Conservation (phyloP, 2,113 vertebrate genomes). For the Epinephelus fuscoguttatus region DNA sequence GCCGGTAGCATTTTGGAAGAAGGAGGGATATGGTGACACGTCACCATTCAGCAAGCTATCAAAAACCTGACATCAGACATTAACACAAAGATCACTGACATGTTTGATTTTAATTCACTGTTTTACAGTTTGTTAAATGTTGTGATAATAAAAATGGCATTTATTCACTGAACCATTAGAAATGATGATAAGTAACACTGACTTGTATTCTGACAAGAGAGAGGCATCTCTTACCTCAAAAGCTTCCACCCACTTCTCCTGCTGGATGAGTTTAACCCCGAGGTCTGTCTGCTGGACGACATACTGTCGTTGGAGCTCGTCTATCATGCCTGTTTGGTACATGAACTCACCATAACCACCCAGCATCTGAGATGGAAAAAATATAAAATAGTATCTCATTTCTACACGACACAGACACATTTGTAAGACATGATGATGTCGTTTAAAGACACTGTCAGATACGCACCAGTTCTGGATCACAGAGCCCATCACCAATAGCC, state of each 20-base stretch:
- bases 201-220: neutral
- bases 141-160: neutral
- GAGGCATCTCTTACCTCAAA: slow-evolving; percentile 81
- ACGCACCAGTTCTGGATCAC: slow-evolving; percentile 88
- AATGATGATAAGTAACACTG: too few species aligned
- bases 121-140: neutral
- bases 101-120: neutral
- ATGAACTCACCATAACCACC: slow-evolving; percentile 85
- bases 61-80: slow-evolving; percentile 82
- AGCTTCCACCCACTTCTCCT: slow-evolving; percentile 85
- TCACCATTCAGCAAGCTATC: slow-evolving; percentile 86
- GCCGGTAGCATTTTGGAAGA: slow-evolving; percentile 88
- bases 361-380: slow-evolving; percentile 78
- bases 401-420: neutral
- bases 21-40: slow-evolving; percentile 78
- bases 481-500: slow-evolving; percentile 87
- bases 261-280: slow-evolving; percentile 81
- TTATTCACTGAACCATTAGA: neutral
- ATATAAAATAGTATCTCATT: neutral
- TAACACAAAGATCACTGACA: neutral
- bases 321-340: slow-evolving; percentile 81
- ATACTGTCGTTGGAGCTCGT: slow-evolving; percentile 80
- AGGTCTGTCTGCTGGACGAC: slow-evolving; percentile 81
- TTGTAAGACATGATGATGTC: neutral
- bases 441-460: neutral